Evolutionary conservation across 2,797 vertebrate genomes (phyloP).

Genomic region (Danio choprae): DNA sequence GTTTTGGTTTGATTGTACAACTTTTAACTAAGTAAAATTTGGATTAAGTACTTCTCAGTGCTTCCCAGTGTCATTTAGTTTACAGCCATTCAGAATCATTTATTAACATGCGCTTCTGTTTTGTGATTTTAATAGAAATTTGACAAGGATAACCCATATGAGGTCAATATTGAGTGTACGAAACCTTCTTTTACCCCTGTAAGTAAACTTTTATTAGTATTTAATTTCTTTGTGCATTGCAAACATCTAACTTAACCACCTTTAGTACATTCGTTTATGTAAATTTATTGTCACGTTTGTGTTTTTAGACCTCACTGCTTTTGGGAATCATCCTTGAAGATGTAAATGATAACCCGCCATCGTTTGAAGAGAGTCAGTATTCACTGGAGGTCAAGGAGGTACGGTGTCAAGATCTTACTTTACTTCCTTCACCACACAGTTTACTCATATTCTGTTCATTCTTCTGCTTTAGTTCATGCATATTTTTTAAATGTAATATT

Average conservation of each 20-base stretch:
- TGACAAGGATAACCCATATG: rapidly evolving
- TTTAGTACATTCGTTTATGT: too few species aligned
- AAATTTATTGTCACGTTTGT: background rate
- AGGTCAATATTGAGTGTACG: slow-evolving; percentile 26
- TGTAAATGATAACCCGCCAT: slow-evolving; percentile 73
- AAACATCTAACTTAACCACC: background rate
- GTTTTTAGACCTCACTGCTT: background rate
- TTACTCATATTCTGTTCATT: background rate
- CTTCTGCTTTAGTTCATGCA: background rate
- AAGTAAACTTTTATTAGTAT: slow-evolving; percentile 8
- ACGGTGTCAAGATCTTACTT: slow-evolving; percentile 34
- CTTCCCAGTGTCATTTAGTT: background rate
- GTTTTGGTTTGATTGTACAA: background rate
- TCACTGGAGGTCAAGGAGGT: slow-evolving; percentile 66
- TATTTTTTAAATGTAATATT: slow-evolving; percentile 7
- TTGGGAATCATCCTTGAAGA: background rate
- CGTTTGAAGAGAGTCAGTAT: slow-evolving; percentile 56
- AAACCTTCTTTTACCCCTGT: background rate
- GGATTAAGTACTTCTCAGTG: background rate
- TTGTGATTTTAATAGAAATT: slow-evolving; percentile 53
- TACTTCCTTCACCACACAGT: background rate
- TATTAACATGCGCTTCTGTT: background rate
- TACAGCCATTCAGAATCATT: background rate
- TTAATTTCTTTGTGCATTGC: background rate
- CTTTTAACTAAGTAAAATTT: background rate